Evolutionary conservation across 2,888 invertebrate species (phyloP).

Genomic region (Trissolcus brochymenae): DNA sequence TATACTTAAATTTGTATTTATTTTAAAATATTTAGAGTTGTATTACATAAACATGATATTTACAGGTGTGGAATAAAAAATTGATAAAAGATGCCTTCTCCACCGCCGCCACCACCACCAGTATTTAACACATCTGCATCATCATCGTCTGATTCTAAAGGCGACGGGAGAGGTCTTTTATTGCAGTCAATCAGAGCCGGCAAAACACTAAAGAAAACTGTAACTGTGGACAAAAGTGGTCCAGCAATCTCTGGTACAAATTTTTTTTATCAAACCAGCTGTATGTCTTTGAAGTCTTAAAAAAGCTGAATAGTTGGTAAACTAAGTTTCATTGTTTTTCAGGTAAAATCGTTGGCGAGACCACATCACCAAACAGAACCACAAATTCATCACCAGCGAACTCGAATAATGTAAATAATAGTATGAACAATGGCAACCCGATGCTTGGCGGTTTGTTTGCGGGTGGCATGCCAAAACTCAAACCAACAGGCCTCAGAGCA

Average conservation of each 20-base stretch:
- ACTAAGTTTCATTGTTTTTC: background rate
- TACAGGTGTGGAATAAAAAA: conserved; percentile 14
- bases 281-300: too few relatives aligned
- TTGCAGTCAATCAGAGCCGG: conserved; percentile 91
- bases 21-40: background rate
- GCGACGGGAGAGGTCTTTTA: conserved; percentile 82
- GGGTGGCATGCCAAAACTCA: conserved; percentile 89
- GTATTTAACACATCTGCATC: conserved; percentile 68
- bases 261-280: background rate
- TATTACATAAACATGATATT: background rate
- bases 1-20: too few relatives aligned
- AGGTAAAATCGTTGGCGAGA: conserved; percentile 72
- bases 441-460: conserved; percentile 86
- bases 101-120: conserved; percentile 82
- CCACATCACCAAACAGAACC: conserved; percentile 61
- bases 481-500: conserved; percentile 81
- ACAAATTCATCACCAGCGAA: conserved; percentile 54
- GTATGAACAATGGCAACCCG: conserved; percentile 66
- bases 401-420: conserved; percentile 59
- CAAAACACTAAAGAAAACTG: conserved; percentile 87
- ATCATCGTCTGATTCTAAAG: conserved; percentile 74
- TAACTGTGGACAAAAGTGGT: conserved; percentile 93
- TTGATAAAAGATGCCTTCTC: conserved; percentile 77
- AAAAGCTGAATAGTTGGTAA: too few relatives aligned
- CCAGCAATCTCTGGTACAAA: conserved; percentile 84